phyloP scores from a whole-genome alignment of 2,888 invertebrate species.

The Euclidia mi region DNA sequence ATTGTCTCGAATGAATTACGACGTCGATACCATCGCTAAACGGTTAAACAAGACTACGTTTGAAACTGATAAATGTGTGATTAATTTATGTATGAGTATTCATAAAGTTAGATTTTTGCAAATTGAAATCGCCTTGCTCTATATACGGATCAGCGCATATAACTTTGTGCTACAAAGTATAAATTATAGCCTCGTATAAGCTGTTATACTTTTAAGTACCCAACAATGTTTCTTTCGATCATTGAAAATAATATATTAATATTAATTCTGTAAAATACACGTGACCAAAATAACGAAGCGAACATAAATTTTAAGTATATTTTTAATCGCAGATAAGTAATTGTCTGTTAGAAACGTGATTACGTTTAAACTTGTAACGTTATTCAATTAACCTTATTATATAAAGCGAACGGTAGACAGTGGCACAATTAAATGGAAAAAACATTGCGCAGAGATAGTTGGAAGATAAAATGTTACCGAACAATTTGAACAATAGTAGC shows the following conservation, averaged over 20 bases:
- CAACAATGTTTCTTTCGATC: no score
- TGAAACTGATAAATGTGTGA: constrained; percentile 45
- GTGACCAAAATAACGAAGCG: not conserved
- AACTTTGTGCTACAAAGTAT: no score
- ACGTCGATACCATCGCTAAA: constrained; percentile 66
- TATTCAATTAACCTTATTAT: constrained; percentile 47
- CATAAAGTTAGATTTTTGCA: constrained; percentile 8
- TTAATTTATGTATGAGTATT: constrained; percentile 48
- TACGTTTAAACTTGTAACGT: constrained; percentile 31
- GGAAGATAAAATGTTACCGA: constrained; percentile 46
- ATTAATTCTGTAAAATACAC: constrained; percentile 4
- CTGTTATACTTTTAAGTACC: no score
- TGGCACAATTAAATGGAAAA: constrained; percentile 46
- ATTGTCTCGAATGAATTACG: constrained; percentile 82
- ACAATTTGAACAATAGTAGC: constrained; percentile 44
- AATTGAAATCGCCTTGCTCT: not conserved
- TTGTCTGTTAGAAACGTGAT: constrained; percentile 19
- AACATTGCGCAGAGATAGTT: constrained; percentile 38
- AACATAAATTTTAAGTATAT: not conserved
- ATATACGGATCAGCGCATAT: no score
- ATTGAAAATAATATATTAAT: no score
- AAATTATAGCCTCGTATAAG: no score
- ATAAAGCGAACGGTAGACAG: constrained; percentile 34
- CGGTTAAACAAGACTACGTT: constrained; percentile 67
- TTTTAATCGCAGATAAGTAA: constrained; percentile 1